Base-by-base conservation (phyloP, 1,140 invertebrate genomes). In the Drosophila ogumai region DNA sequence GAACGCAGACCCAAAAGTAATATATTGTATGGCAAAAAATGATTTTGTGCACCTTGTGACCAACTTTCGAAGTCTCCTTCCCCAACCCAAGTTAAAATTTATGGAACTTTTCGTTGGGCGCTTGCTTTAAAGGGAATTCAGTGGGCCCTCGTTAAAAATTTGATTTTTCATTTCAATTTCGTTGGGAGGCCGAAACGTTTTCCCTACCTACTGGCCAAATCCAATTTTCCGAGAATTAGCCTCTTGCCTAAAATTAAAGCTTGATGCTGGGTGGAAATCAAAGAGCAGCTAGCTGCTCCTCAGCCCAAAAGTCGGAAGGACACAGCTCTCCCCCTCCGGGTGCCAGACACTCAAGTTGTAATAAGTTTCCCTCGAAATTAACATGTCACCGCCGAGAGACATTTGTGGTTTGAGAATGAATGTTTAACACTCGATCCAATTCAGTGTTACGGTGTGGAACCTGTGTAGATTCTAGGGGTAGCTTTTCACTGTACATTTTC, bases 1-100 rank as follows among this genome's bases (percentile, higher is more conserved):
- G 9, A 50, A 50, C 28, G 40, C 31, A 59, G 67, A 85, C 66
- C 85, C 81, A 73, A 88, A 88, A 88, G 86, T 81, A 90, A 88
- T 88, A 90, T 85, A 88, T 88, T 88, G 74, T 71, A 81, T 90
- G 85, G 77, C 72, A 90, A 90, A 90, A 90, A 85, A 85, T 90
- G 85, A 88, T 88, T 90, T 90, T 75, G 67, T 88, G 47, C 81
- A 90, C 73, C 85, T 85, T 88, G 56, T 75, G 60, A 47, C 58
- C 55, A 36, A 36, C 17, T 34, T 43, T 66, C 15, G 4, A 34
- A 12, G 19, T n/a, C 19, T 28, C 9, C n/a, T 6, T 0, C 50
- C 9, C 50, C 17, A 36, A 1, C 8, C 19, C 8, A 79, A 90
- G 73, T 76, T 78, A 54, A 90, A 90, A 79, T 90, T 90, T 87